Percentiles rank a stretch among this genome's conserved stretches.
Conservation (phyloP, 2,797 vertebrate genomes). For the Alectoris magna region DNA sequence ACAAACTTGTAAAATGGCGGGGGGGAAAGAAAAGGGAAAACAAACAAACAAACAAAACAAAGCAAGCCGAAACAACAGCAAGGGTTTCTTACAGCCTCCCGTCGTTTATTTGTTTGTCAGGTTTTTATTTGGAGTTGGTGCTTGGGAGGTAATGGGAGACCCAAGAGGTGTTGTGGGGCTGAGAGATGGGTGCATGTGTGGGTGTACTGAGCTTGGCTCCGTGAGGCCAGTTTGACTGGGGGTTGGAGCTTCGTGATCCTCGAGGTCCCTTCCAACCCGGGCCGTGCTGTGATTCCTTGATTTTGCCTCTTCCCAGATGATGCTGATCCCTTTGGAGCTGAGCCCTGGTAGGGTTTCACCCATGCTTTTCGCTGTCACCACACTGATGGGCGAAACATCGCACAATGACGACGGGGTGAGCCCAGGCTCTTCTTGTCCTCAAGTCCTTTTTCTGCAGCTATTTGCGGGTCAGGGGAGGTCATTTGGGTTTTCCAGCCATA, state of each 20-base stretch:
- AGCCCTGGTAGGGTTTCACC: fast-evolving
- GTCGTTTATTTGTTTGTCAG: neutral
- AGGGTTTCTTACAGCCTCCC: neutral
- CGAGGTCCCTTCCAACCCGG: no score
- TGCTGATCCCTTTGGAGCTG: neutral
- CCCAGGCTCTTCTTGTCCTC: neutral
- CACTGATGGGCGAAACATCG: neutral
- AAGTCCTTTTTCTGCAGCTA: constrained; percentile 1
- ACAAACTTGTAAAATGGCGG: constrained; percentile 69
- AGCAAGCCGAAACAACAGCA: no score
- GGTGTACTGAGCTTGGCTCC: neutral
- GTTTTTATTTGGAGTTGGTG: neutral
- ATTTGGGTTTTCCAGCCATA: constrained; percentile 36
- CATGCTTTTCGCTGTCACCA: neutral
- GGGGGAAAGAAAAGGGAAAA: neutral
- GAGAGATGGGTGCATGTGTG: neutral
- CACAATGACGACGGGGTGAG: neutral
- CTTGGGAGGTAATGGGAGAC: fast-evolving
- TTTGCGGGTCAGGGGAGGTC: constrained; percentile 42
- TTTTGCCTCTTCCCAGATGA: neutral
- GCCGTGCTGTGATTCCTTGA: no score
- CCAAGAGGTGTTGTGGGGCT: neutral
- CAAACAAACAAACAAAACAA: no score
- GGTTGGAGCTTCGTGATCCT: no score
- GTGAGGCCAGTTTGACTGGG: neutral